These are phyloP conservation scores for Schizaphis graminum DNA, from an alignment of 2,888 invertebrate genomes.

Conservation along the genomic window DNA sequence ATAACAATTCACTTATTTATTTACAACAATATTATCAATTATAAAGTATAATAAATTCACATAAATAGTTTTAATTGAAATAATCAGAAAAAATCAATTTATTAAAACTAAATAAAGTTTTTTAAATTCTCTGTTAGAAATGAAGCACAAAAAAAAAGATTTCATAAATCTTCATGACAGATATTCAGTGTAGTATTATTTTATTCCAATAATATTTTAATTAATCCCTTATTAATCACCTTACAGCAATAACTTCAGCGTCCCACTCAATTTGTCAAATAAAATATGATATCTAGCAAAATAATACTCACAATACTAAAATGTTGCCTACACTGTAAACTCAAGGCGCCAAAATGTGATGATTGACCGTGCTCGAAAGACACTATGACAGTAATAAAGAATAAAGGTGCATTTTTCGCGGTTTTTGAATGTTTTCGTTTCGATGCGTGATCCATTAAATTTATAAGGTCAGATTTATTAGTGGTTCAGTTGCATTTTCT, in stretches of 20 bases:
- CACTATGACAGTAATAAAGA: too few relatives aligned
- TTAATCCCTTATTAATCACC: too few relatives aligned
- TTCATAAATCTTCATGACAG: not conserved
- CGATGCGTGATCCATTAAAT: not conserved
- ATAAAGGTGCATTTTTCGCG: not conserved
- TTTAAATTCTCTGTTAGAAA: too few relatives aligned
- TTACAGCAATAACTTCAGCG: not conserved
- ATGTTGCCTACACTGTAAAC: constrained; percentile 1
- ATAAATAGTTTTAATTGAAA: too few relatives aligned
- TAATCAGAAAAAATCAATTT: too few relatives aligned
- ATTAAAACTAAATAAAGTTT: too few relatives aligned
- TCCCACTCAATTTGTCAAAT: not conserved
- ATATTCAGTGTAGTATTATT: not conserved
- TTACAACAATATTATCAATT: too few relatives aligned
- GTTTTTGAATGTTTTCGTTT: not conserved
- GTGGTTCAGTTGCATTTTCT: not conserved
- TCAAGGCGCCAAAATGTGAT: not conserved
- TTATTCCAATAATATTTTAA: too few relatives aligned
- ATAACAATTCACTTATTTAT: too few relatives aligned
- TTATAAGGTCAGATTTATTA: not conserved
- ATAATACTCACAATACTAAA: not conserved
- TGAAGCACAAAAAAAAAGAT: not conserved
- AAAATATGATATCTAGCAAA: not conserved
- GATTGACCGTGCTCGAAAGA: not conserved
- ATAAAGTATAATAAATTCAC: too few relatives aligned